Percentiles rank a stretch among this genome's conserved stretches.
Evolutionary conservation across 2,797 vertebrate species (phyloP).

Genomic region (Rhabdomys pumilio): DNA sequence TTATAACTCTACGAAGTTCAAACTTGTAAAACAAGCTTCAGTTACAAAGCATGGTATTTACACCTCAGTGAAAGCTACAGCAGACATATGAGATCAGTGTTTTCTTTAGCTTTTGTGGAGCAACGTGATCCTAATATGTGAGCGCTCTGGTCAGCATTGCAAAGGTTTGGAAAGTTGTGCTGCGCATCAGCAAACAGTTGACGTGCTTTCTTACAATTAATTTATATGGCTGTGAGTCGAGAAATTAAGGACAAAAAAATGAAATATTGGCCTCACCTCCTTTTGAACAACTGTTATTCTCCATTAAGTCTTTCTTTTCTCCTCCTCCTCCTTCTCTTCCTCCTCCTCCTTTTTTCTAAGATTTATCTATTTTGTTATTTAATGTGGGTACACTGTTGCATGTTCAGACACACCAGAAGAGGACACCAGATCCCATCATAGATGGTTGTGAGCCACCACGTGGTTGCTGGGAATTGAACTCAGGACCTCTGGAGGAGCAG

Average conservation of each 20-base stretch:
- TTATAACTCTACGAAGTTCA: constrained; percentile 60
- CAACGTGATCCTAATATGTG: not conserved
- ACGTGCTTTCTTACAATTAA: constrained; percentile 16
- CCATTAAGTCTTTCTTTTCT: not conserved
- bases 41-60: constrained; percentile 35
- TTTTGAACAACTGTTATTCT: constrained; percentile 55
- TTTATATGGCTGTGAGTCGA: not conserved
- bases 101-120: constrained; percentile 45
- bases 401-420: not conserved
- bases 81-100: not conserved
- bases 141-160: not conserved
- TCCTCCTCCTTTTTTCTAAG: too few species aligned
- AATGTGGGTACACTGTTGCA: not conserved
- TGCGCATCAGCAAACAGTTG: not conserved
- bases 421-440: not conserved
- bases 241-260: constrained; percentile 59
- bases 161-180: not conserved
- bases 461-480: not conserved
- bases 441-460: not conserved
- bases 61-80: not conserved
- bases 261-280: constrained; percentile 38
- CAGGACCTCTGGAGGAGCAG: not conserved
- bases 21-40: constrained; percentile 46
- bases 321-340: too few species aligned
- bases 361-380: not conserved